Base-by-base conservation (phyloP, 2,888 invertebrate genomes). In the Marasmarcha lunaedactyla region DNA sequence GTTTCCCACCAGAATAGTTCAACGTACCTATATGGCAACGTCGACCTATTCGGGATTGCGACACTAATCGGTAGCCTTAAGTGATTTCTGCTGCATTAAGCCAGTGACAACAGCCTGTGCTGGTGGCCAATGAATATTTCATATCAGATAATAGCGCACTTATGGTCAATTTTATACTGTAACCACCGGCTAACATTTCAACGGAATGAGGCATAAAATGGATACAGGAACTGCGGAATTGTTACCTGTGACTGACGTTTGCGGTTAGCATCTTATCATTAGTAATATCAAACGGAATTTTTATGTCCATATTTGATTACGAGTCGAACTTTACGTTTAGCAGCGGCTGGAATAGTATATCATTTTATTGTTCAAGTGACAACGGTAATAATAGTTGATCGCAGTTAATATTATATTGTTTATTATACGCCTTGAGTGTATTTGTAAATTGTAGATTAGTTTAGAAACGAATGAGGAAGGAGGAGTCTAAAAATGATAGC, bases 111-210 rank as follows among this genome's bases (percentile, higher is more conserved):
- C 69, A 71, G 68, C 68, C 69, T 57, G 48, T 59, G 63, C 58
- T 54, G 66, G 71, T 71, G 67, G 68, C 58, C 69, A 61, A 72
- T 78, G 74, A 73, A 78, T 77, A 77, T 71, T 77, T 72, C 72
- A 77, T 74, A 60, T 51, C 56, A 48, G 54, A 63, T 71, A 74
- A 72, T 72, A 51, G 45, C 57, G 59, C 60, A 64, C 63, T 71
- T 68, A 62, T 50, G 48, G 54, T 48, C 58, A 57, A 68, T 69
- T 63, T 63, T 63, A 59, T 55, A 62, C 59, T 57, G 55, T 51
- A 47, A 38, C 42, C 42, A 48, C 48, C 43, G 42, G 43, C 39
- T 42, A 39, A 40, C 42, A 42, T 45, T 46, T 47, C 42, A 35
- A 30, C 39, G 36, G 35, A 36, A 14, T 35, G 35, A 33, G 20